These are phyloP conservation scores for Cephalopterus ornatus DNA, from an alignment of 2,113 vertebrate genomes.

Conservation along the genomic window DNA sequence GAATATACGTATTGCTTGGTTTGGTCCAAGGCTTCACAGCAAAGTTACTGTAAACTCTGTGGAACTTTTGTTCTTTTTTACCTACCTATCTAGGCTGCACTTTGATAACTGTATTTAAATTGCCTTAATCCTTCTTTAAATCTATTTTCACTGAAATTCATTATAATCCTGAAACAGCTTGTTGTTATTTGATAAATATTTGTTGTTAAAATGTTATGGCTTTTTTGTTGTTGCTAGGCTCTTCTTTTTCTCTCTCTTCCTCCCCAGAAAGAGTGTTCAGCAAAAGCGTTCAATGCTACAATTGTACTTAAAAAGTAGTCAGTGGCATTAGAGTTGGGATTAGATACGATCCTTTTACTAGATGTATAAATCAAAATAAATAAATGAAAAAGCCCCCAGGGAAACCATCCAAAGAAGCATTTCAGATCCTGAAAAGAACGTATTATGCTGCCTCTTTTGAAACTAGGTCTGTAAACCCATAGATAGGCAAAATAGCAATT, in stretches of 20 bases:
- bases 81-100: background rate
- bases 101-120: background rate
- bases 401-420: background rate
- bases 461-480: background rate
- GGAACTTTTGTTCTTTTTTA: background rate
- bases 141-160: background rate
- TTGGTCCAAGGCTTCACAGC: background rate
- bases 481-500: background rate
- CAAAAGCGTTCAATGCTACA: background rate
- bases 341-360: background rate
- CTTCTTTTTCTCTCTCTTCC: background rate
- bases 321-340: background rate
- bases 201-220: background rate
- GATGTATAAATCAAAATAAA: background rate
- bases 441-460: background rate
- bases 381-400: background rate
- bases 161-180: background rate
- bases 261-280: background rate
- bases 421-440: background rate
- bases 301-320: background rate
- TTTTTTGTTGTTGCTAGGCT: background rate
- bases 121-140: background rate
- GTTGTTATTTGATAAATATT: background rate
- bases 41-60: background rate
- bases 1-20: background rate